A percentile compares a stretch with the other conserved stretches of the same genome.
phyloP scores from a whole-genome alignment of 2,113 vertebrate species.

The Monopterus albus region DNA sequence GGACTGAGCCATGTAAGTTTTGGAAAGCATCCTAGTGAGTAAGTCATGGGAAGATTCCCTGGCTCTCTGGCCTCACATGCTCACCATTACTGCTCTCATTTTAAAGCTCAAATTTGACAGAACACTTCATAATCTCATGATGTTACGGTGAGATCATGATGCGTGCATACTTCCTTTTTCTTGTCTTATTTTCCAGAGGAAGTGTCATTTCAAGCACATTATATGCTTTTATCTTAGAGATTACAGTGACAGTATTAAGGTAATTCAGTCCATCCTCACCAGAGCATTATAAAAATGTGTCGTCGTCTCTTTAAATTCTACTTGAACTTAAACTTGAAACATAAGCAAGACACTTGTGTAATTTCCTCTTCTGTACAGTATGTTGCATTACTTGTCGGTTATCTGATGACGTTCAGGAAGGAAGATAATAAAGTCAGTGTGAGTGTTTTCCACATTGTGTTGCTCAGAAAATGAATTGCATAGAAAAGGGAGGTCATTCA shows the following conservation, averaged over 20 bases:
- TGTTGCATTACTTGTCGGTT: constrained; percentile 27
- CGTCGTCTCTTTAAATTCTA: neutral
- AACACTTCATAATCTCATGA: neutral
- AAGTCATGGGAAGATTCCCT: constrained; percentile 61
- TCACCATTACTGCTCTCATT: constrained; percentile 15
- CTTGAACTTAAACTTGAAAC: constrained; percentile 10
- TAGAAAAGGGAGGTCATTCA: neutral
- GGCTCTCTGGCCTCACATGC: constrained; percentile 10
- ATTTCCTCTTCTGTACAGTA: constrained; percentile 54
- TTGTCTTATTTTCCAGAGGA: neutral
- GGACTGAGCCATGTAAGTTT: constrained; percentile 37
- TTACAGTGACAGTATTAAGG: no score
- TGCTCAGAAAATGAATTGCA: neutral
- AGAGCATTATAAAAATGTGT: neutral
- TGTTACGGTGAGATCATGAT: constrained; percentile 13
- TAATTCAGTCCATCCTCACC: neutral
- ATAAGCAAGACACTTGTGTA: constrained; percentile 35
- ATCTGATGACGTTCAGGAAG: constrained; percentile 37
- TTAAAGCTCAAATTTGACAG: constrained; percentile 1
- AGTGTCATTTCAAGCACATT: neutral
- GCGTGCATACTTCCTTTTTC: constrained; percentile 31
- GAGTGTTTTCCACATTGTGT: constrained; percentile 24
- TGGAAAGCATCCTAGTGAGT: constrained; percentile 55
- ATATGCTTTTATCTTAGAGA: neutral
- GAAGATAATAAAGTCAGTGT: constrained; percentile 4